Percentiles rank a stretch among this genome's conserved stretches.
Evolutionary conservation across 1,140 invertebrate genomes (phyloP).

Genomic region (Diachasmimorpha longicaudata): DNA sequence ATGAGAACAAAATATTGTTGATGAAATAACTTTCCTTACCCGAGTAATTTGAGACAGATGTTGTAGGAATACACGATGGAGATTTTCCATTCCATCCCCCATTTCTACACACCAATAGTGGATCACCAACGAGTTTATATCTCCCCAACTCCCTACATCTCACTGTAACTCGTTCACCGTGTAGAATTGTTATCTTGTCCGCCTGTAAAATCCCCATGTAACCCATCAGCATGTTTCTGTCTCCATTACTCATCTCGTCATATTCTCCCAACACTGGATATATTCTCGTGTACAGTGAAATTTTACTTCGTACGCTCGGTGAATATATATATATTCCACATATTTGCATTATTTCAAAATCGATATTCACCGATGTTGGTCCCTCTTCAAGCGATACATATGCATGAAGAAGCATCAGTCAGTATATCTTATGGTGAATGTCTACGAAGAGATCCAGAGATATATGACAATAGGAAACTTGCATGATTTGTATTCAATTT

Average conservation of each 20-base stretch:
- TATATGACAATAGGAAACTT: neutral
- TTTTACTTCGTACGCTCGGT: no score
- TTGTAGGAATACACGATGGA: constrained; percentile 81
- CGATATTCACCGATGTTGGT: neutral
- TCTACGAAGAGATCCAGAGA: neutral
- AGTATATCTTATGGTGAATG: neutral
- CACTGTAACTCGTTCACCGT: constrained; percentile 74
- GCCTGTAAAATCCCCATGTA: constrained; percentile 40
- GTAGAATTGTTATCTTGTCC: constrained; percentile 63
- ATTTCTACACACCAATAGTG: constrained; percentile 75
- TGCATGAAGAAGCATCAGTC: constrained; percentile 1
- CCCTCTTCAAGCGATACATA: neutral
- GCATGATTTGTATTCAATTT: no score
- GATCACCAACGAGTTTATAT: constrained; percentile 78
- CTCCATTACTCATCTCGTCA: neutral
- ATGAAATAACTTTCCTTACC: constrained; percentile 69
- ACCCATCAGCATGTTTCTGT: neutral
- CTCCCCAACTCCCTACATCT: constrained; percentile 81
- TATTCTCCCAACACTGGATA: neutral
- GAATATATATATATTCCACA: neutral
- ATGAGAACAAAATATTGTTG: neutral
- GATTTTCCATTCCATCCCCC: constrained; percentile 76
- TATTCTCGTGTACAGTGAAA: neutral
- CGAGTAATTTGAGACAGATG: constrained; percentile 82
- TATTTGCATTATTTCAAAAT: constrained; percentile 7